Evolutionary conservation across 1,140 invertebrate species (phyloP).

Genomic region (Drosophila mayri): DNA sequence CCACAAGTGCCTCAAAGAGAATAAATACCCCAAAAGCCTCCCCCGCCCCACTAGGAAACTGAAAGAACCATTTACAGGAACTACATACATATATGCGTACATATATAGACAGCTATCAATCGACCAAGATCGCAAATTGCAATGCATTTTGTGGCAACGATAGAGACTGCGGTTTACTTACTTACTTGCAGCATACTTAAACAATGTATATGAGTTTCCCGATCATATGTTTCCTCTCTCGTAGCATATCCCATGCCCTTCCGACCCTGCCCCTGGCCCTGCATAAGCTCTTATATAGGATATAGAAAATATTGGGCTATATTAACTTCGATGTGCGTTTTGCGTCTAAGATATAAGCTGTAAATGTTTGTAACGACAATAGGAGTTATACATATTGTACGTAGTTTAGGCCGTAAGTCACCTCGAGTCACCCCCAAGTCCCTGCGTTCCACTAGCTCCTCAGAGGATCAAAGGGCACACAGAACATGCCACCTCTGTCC

Average conservation of each 20-base stretch:
- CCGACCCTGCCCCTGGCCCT: slow-evolving; percentile 20
- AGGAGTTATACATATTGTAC: slow-evolving; percentile 24
- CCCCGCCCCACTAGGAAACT: not conserved
- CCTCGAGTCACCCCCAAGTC: not conserved
- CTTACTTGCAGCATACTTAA: slow-evolving; percentile 19
- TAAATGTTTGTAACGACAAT: slow-evolving; percentile 53
- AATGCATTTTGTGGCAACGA: slow-evolving; percentile 54
- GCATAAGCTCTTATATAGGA: slow-evolving; percentile 29
- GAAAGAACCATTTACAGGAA: slow-evolving; percentile 11
- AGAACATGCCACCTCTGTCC: slow-evolving; percentile 13
- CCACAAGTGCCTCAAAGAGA: slow-evolving; percentile 56
- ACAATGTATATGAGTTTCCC: slow-evolving; percentile 21
- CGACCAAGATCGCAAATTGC: slow-evolving; percentile 53
- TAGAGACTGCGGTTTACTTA: slow-evolving; percentile 34
- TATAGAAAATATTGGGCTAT: slow-evolving; percentile 24
- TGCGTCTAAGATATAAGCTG: slow-evolving; percentile 21
- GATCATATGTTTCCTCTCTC: not conserved
- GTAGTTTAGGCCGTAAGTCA: slow-evolving; percentile 22
- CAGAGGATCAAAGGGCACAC: slow-evolving; percentile 19
- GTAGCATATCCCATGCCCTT: slow-evolving; percentile 51
- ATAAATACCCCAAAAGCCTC: not conserved
- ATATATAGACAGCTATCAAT: slow-evolving; percentile 30
- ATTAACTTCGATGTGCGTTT: slow-evolving; percentile 21
- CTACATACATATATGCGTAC: slow-evolving; percentile 4
- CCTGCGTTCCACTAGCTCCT: not conserved